Evolutionary conservation across 2,888 invertebrate genomes (phyloP), one percentile per base, ranked within the genome.

Genomic region (Agapostemon virescens): DNA sequence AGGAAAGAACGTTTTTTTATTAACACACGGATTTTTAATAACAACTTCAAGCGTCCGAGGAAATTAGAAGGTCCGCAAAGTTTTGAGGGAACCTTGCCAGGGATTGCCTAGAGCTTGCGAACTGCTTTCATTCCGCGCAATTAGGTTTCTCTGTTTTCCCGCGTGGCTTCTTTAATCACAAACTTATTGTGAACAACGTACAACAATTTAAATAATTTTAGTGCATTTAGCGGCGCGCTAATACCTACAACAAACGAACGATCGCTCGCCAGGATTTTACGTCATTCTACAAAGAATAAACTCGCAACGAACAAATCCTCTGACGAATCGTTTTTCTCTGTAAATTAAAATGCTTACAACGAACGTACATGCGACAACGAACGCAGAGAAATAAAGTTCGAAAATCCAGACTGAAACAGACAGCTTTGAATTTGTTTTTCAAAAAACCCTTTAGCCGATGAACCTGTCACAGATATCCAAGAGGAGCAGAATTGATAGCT

Each of bases 391-490:
- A 49, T 11, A n/a, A n/a, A n/a, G 49, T 49, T n/a, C n/a, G 11
- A n/a, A 49, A 49, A 49, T 49, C 11, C 49, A 9, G 11, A 49
- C 9, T 49, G n/a, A n/a, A 49, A 11, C 11, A 2, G 49, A 49
- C 49, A 49, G n/a, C 49, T 49, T 49, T 11, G 49, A 9, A 49
- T 49, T 49, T 49, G n/a, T 49, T 49, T 49, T n/a, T 49, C 49
- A 11, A 49, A 49, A 49, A 49, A 3, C 49, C 49, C 49, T 49
- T 9, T 9, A 11, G 11, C n/a, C 49, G 49, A 49, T 49, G n/a
- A n/a, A 49, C 49, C n/a, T n/a, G n/a, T 49, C 49, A 49, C 49
- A 49, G 49, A n/a, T 49, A n/a, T n/a, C 49, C 49, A n/a, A n/a
- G n/a, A 49, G n/a, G 4, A 3, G 3, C n/a, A 49, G 49, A 49